Evolutionary conservation across 1,140 invertebrate genomes (phyloP), one percentile per base, ranked within the genome.

Genomic region (Magallana angulata): DNA sequence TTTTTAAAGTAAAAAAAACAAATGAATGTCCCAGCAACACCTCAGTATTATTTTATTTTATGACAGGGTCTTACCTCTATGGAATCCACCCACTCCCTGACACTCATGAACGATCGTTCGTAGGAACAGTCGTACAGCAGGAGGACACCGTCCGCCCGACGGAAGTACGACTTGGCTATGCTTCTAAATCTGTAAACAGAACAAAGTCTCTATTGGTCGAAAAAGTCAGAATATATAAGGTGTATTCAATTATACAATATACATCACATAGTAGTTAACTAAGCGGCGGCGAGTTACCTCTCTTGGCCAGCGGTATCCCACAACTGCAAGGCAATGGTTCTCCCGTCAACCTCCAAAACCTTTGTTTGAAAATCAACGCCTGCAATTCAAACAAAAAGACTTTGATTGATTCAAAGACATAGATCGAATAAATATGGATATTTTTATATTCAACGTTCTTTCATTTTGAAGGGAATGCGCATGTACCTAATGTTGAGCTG

Each of bases 341-440:
- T 94, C 9, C 95, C 95, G 91, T 97, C 96, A 6, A 97, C 94
- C 88, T 95, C 93, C 14, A 97, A 91, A 5, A 96, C 96, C 92
- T 96, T 96, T 56, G 96, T 96, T 90, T 96, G 96, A 90, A 96
- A 97, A 93, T 97, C 96, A 1, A 97, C 96, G 68, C 96, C 96
- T 96, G 88, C 12, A 91, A 86, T 64, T 48, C 36, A 48, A 48
- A 48, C 36, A 48, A 48, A 48, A 48, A 4, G 5, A 48, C 0
- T 48, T 4, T 48, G 36, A 48, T 48, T 48, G 36, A 48, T 48
- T 48, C 36, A 48, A 48, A 4, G 36, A 48, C 2, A 48, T 48
- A 48, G 36, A 48, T 48, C 0, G 36, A 48, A 48, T 48, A 48
- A 24, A 24, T 24, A 24, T 1, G 24, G 24, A 24, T 24, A 24